A percentile compares a stretch with the other conserved stretches of the same genome.
phyloP scores from a whole-genome alignment of 2,113 vertebrate species.

The Grantiella picta region DNA sequence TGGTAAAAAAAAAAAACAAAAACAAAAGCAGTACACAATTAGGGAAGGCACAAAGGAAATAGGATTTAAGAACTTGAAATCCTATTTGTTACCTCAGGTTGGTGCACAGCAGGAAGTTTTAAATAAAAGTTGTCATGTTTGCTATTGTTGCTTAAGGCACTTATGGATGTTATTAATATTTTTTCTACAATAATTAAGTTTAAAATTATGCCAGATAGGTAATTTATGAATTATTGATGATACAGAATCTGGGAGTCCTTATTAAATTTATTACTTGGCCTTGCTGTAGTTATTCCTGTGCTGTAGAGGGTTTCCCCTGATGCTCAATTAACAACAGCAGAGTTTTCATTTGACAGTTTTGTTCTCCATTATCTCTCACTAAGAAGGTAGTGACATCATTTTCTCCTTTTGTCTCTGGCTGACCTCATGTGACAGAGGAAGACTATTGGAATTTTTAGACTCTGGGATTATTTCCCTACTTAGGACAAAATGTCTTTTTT shows the following conservation, averaged over 20 bases:
- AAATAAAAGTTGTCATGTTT: not conserved
- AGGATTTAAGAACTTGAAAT: not conserved
- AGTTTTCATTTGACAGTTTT: not conserved
- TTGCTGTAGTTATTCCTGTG: not conserved
- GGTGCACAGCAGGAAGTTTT: not conserved
- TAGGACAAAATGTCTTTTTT: not conserved
- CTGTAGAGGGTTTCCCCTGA: not conserved
- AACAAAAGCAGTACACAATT: not conserved
- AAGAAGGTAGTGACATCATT: not conserved
- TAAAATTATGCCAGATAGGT: not conserved
- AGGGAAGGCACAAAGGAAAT: not conserved
- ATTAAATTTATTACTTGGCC: not conserved
- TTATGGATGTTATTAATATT: not conserved
- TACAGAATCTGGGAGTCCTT: not conserved
- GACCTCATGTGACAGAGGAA: not conserved
- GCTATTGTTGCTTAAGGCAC: not conserved
- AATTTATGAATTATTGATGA: conserved; percentile 1
- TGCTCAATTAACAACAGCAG: not conserved
- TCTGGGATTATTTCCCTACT: not conserved
- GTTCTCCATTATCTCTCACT: not conserved
- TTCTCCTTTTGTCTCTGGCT: not conserved
- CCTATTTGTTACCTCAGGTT: not conserved
- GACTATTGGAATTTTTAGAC: not conserved
- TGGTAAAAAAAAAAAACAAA: not conserved
- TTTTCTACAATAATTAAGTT: not conserved